phyloP scores from a whole-genome alignment of 2,888 invertebrate genomes.

The Megaustenia siamemsis region DNA sequence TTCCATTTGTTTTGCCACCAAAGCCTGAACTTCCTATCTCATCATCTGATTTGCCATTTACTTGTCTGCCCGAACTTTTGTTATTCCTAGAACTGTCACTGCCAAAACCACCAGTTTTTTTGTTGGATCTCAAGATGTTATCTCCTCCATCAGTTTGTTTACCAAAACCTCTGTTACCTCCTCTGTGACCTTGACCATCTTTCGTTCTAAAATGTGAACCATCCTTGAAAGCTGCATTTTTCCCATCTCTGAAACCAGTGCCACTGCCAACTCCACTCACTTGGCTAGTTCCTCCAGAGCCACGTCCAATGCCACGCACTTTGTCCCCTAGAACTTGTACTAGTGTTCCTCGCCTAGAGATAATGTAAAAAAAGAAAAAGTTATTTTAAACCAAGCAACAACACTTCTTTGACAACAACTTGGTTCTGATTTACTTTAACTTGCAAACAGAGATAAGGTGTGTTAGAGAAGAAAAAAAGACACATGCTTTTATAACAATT shows the following conservation, averaged over 20 bases:
- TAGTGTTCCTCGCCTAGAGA: constrained; percentile 38
- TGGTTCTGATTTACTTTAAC: not conserved
- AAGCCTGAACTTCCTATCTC: not conserved
- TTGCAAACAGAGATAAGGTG: no score
- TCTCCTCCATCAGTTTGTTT: constrained; percentile 14
- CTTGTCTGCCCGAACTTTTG: constrained; percentile 2
- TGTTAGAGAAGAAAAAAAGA: no score
- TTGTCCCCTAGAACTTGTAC: constrained; percentile 39
- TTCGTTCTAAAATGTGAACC: not conserved
- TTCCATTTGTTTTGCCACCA: not conserved
- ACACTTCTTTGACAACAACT: no score
- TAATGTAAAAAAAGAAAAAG: not conserved
- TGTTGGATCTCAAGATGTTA: not conserved
- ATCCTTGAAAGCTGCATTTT: not conserved
- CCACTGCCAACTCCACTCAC: constrained; percentile 24
- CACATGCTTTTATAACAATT: no score
- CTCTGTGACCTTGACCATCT: not conserved
- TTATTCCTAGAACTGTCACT: not conserved
- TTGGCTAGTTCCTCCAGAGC: constrained; percentile 1
- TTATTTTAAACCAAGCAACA: not conserved
- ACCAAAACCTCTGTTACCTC: constrained; percentile 22
- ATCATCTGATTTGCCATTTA: not conserved
- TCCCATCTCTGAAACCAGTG: constrained; percentile 14
- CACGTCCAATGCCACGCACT: constrained; percentile 47
- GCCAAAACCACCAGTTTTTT: constrained; percentile 4